Evolutionary conservation across 37 sponge, comb jelly and placozoan genomes (phyloP), one percentile per base, ranked within the genome.

Genomic region (Tethya wilhelma): DNA sequence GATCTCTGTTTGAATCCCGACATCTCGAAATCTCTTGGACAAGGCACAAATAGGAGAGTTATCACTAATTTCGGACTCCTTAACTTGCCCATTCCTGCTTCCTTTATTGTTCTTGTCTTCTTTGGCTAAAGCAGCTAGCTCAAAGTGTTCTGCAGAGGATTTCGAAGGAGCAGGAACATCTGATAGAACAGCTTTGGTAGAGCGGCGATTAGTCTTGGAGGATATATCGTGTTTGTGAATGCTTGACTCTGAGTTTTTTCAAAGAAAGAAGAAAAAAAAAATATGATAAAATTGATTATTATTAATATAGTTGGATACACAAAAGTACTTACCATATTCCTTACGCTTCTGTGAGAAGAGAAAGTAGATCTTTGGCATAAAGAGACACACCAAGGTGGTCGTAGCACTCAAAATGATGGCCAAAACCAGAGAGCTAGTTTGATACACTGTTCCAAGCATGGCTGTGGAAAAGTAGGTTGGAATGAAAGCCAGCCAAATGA

Each of bases 401-500:
- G 77, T 41, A 39, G 91, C 91, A 34, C 82, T 86, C 53, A 90
- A 45, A n/a, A 76, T 36, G 22, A 90, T 86, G 22, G 82, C 86
- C 0, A 90, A 12, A 12, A 81, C 30, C 3, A 73, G 82, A 1
- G 83, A 81, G 11, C 77, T 45, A 6, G 71, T 76, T 38, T 73
- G 62, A 44, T 42, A 84, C 4, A 62, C 37, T 0, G 49, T 38
- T 1, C 79, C 85, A 0, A 78, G 67, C 29, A 1, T 0, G 3
- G 69, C 45, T 14, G 71, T 86, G 1, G 66, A 64, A 77, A 86
- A 85, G 46, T 80, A 75, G 0, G 78, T 40, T 31, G 93, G 78
- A 37, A 92, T 84, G 66, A 89, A 92, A 5, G 81, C 89, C 1
- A 79, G 4, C 93, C 90, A 92, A 56, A 79, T 79, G 34, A 84